Conservation (phyloP, 1,140 invertebrate species). For the Brachionus plicatilis region DNA sequence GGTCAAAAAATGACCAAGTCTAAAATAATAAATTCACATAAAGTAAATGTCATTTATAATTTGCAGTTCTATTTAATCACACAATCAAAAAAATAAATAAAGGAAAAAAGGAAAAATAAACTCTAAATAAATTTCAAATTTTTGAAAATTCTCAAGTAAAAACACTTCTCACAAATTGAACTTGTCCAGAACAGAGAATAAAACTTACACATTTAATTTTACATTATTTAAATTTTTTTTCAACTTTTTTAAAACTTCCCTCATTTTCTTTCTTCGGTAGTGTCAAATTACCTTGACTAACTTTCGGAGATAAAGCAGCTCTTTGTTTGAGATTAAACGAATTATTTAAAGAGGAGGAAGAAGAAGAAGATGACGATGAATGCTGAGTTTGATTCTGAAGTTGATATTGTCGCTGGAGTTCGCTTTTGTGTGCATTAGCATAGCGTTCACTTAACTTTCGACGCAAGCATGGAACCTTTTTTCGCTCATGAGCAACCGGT, state of each 20-base stretch:
- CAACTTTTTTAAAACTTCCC: not conserved
- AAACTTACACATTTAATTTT: not conserved
- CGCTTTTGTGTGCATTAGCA: conserved; percentile 15
- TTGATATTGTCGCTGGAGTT: not conserved
- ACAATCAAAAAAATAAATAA: not conserved
- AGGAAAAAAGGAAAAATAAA: not conserved
- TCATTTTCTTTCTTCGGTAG: not conserved
- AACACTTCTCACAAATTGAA: not conserved
- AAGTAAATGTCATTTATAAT: not conserved
- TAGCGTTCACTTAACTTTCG: conserved; percentile 19
- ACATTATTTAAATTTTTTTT: not conserved
- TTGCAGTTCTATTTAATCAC: not conserved
- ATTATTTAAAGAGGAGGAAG: conserved; percentile 25
- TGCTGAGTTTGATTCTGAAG: not conserved
- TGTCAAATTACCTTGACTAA: not conserved
- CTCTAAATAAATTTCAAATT: not conserved
- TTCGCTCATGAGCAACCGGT: not conserved
- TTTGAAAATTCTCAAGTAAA: not conserved
- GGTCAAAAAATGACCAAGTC: not conserved
- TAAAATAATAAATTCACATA: not conserved
- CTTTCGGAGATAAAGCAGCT: not conserved
- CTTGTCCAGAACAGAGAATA: not conserved
- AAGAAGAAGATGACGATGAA: conserved; percentile 18
- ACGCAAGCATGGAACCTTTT: conserved; percentile 1
- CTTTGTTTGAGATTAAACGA: not conserved